Evolutionary conservation across 2,113 vertebrate species (phyloP).

Genomic region (Syrmaticus mikado): DNA sequence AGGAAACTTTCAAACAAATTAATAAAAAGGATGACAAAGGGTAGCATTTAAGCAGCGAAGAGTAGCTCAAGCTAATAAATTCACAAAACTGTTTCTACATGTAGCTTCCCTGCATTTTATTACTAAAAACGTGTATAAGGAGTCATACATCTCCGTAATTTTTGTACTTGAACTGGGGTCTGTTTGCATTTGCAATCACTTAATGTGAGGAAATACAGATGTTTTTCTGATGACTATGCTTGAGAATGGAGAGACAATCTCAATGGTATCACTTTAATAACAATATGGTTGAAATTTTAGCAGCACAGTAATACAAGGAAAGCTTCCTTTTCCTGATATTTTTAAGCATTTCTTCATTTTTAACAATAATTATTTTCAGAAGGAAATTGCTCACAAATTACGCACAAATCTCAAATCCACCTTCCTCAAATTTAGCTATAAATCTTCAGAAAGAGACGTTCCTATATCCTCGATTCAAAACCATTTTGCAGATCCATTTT

Average conservation of each 20-base stretch:
- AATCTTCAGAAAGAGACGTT: not conserved
- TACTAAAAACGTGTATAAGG: not conserved
- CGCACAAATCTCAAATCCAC: not conserved
- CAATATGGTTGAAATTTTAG: not conserved
- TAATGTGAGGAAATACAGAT: conserved; percentile 2
- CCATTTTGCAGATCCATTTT: not conserved
- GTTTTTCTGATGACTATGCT: not conserved
- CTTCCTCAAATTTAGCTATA: not conserved
- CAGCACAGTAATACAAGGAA: not conserved
- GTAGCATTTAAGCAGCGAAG: not conserved
- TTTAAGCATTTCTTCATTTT: not conserved
- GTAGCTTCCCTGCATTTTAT: not conserved
- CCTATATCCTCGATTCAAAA: fast-evolving
- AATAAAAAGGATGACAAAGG: not conserved
- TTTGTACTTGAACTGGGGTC: not conserved
- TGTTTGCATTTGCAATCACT: conserved; percentile 1
- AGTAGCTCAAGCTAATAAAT: not conserved
- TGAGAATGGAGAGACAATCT: not conserved
- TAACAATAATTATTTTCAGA: not conserved
- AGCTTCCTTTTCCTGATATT: not conserved
- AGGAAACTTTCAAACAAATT: not conserved
- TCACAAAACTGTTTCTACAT: not conserved
- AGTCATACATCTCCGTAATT: not conserved
- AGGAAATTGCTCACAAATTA: not conserved
- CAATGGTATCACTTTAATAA: not conserved